phyloP scores from a whole-genome alignment of 1,140 invertebrate genomes.

The Hyphantria cunea region DNA sequence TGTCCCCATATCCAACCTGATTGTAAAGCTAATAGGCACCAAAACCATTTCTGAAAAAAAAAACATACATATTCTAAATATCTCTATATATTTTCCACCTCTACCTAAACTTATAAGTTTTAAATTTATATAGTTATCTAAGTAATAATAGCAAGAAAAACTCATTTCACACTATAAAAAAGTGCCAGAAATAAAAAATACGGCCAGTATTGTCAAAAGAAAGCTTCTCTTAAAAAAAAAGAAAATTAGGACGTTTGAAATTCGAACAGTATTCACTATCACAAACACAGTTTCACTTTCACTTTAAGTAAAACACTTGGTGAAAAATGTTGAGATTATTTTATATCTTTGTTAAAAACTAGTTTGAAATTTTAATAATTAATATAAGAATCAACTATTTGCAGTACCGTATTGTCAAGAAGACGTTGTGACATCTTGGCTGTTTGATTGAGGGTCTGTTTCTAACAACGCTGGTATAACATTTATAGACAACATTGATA shows the following conservation, averaged over 20 bases:
- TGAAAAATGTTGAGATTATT: background rate
- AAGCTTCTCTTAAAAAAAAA: background rate
- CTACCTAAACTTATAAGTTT: no score
- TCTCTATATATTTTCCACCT: no score
- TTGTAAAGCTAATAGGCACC: slow-evolving; percentile 53
- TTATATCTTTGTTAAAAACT: background rate
- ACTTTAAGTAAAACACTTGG: background rate
- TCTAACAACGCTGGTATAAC: slow-evolving; percentile 45
- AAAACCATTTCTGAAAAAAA: slow-evolving; percentile 63
- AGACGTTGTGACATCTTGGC: slow-evolving; percentile 72
- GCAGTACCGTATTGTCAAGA: slow-evolving; percentile 53
- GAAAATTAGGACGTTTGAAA: slow-evolving; percentile 5
- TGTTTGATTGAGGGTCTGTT: slow-evolving; percentile 56
- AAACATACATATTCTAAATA: no score
- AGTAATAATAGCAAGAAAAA: no score
- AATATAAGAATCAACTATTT: background rate
- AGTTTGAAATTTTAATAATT: background rate
- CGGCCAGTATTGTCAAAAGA: slow-evolving; percentile 4
- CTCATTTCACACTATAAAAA: no score
- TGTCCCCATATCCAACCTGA: slow-evolving; percentile 48
- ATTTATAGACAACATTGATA: slow-evolving; percentile 67
- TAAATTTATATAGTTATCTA: background rate
- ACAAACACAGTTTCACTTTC: slow-evolving; percentile 19
- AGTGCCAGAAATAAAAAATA: no score
- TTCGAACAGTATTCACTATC: slow-evolving; percentile 13